A percentile compares a stretch with the other conserved stretches of the same genome.
phyloP scores from a whole-genome alignment of 2,888 invertebrate species.

The Andrena dorsata region DNA sequence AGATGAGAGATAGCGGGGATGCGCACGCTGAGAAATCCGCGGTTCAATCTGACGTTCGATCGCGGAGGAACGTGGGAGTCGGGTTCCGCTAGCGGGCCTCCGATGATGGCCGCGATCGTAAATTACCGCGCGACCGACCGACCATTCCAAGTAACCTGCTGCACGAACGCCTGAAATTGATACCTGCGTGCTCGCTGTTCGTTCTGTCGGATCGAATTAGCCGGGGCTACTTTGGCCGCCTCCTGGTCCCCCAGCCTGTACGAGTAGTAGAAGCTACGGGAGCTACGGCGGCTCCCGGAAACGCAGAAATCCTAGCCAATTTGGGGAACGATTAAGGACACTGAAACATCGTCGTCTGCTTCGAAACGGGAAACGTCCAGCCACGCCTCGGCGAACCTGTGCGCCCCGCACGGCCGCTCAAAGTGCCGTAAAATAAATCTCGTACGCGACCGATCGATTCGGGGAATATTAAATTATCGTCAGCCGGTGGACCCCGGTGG shows the following conservation, averaged over 20 bases:
- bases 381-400: neutral
- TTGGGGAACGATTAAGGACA: neutral
- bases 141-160: conserved; percentile 29
- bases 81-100: conserved; percentile 25
- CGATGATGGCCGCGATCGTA: conserved; percentile 46
- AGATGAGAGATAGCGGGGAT: conserved; percentile 55
- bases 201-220: conserved; percentile 21
- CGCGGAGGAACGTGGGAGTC: conserved; percentile 59
- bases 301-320: neutral
- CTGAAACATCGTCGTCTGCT: neutral
- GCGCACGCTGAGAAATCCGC: conserved; percentile 65
- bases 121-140: conserved; percentile 32
- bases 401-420: neutral
- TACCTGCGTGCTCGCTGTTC: conserved; percentile 39
- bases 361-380: neutral
- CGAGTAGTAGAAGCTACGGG: neutral
- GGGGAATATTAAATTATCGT: conserved; percentile 55
- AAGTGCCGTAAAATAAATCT: conserved; percentile 20
- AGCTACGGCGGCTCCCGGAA: neutral
- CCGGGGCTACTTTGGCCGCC: conserved; percentile 11
- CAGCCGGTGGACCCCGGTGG: conserved; percentile 14
- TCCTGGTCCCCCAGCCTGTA: neutral
- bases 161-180: conserved; percentile 34
- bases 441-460: conserved; percentile 36
- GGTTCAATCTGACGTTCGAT: conserved; percentile 58